Base-by-base conservation (phyloP, 2,888 invertebrate species). In the Arge pagana region DNA sequence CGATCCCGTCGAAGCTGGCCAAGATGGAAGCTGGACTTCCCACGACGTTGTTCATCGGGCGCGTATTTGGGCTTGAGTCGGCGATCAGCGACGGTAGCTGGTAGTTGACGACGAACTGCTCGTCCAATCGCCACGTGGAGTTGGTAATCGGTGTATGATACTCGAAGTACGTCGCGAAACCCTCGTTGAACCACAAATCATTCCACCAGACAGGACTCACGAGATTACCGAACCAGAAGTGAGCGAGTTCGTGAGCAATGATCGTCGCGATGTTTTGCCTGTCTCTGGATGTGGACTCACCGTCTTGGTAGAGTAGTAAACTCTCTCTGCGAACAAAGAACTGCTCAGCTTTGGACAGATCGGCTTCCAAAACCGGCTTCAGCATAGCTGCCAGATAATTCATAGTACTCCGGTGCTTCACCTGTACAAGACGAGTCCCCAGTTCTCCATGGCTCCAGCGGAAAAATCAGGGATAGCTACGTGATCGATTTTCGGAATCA, bases 361-460 rank as follows among this genome's bases (percentile, higher is more conserved):
- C n/a, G n/a, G n/a, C 5, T 11, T 26, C 15, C 7, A n/a, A 3
- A 26, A 6, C 19, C 21, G n/a, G 65, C 62, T 0, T 65, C 64
- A 0, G 50, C 23, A 0, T 37, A 52, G 8, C 48, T 13, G 4
- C 57, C 54, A 49, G 57, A 52, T 11, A 68, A 48, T 3, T 65
- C 49, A 7, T 56, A 58, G 1, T 66, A 60, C 21, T 71, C 69
- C 7, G 6, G 21, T 13, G 16, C 3, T 19, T 10, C 62, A 83
- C 84, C 84, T 83, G 77, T 87, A 92, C 1, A 90, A 90, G 45
- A 92, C 87, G 53, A 95, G 74, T 3, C 94, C 95, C 93, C 94
- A 95, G 70, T 95, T 96, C 72, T 95, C 94, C 93, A 94, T 95
- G 19, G 93, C 94, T 26, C 88, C 87, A 60, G 89, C 87, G 39